phyloP scores from a whole-genome alignment of 2,797 vertebrate genomes.

The Graptemys geographica region DNA sequence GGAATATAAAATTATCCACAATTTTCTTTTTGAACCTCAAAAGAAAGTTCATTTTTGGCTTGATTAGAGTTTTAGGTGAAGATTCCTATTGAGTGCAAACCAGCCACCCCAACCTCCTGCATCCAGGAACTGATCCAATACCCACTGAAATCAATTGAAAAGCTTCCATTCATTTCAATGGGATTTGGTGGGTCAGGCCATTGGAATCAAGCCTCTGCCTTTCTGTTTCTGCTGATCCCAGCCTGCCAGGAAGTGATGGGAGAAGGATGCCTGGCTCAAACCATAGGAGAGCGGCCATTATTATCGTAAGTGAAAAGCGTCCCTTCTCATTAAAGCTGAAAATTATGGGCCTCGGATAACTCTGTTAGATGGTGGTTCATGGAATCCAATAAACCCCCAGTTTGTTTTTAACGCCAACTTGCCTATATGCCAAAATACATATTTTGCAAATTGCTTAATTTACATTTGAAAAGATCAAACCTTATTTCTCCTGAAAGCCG shows the following conservation, averaged over 20 bases:
- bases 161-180: neutral
- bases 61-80: slow-evolving; percentile 29
- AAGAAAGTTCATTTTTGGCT: slow-evolving; percentile 12
- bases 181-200: neutral
- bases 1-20: neutral
- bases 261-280: slow-evolving; percentile 44
- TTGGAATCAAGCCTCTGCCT: neutral
- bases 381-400: slow-evolving; percentile 77
- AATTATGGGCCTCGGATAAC: slow-evolving; percentile 73
- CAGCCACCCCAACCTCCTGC: neutral
- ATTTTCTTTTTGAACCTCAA: slow-evolving; percentile 12
- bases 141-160: neutral
- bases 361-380: slow-evolving; percentile 63
- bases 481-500: slow-evolving; percentile 76
- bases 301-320: slow-evolving; percentile 64
- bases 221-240: accelerated
- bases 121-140: neutral
- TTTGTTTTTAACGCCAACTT: slow-evolving; percentile 79
- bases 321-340: slow-evolving; percentile 73
- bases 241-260: slow-evolving; percentile 7
- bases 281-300: neutral
- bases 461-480: slow-evolving; percentile 84
- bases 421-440: slow-evolving; percentile 81
- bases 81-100: neutral
- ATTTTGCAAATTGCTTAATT: slow-evolving; percentile 84